Conservation (phyloP, 2,888 invertebrate species). For the Drosophila maculinotata region DNA sequence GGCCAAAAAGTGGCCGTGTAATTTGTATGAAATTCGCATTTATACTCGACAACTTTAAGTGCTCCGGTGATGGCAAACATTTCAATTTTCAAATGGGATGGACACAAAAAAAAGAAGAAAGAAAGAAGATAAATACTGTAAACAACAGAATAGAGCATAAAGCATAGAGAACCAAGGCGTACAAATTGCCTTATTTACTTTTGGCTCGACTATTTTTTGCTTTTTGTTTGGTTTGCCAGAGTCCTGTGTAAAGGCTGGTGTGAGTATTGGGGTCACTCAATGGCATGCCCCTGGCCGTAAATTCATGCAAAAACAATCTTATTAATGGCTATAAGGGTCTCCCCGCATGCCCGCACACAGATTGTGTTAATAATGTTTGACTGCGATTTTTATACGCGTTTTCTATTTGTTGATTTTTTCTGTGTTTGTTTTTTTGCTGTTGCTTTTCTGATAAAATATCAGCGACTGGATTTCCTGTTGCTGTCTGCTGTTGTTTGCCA, state of each 20-base stretch:
- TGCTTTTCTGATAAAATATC: slow-evolving; percentile 59
- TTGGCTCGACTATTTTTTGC: slow-evolving; percentile 24
- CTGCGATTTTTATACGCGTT: slow-evolving; percentile 75
- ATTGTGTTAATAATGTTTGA: slow-evolving; percentile 79
- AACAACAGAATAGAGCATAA: slow-evolving; percentile 15
- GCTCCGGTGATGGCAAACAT: slow-evolving; percentile 69
- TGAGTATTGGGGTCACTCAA: slow-evolving; percentile 41
- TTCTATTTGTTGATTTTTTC: slow-evolving; percentile 20
- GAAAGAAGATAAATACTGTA: slow-evolving; percentile 11
- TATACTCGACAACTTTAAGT: slow-evolving; percentile 39
- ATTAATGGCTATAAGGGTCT: slow-evolving; percentile 72
- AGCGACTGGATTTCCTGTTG: slow-evolving; percentile 72
- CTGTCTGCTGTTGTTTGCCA: slow-evolving; percentile 61
- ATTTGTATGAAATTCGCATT: slow-evolving; percentile 69
- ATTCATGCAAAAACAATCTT: slow-evolving; percentile 81
- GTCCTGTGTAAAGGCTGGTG: neutral
- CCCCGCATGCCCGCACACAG: slow-evolving; percentile 25
- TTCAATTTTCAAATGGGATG: slow-evolving; percentile 66
- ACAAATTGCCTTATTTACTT: slow-evolving; percentile 45
- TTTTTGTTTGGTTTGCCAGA: slow-evolving; percentile 33
- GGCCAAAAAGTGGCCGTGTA: slow-evolving; percentile 72
- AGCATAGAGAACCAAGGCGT: neutral
- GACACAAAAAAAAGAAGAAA: slow-evolving; percentile 13
- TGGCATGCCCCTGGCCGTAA: slow-evolving; percentile 60
- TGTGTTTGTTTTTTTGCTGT: slow-evolving; percentile 14